Evolutionary conservation across 92 coral and sea anemone genomes (phyloP).

Genomic region (Actinostola sp.): DNA sequence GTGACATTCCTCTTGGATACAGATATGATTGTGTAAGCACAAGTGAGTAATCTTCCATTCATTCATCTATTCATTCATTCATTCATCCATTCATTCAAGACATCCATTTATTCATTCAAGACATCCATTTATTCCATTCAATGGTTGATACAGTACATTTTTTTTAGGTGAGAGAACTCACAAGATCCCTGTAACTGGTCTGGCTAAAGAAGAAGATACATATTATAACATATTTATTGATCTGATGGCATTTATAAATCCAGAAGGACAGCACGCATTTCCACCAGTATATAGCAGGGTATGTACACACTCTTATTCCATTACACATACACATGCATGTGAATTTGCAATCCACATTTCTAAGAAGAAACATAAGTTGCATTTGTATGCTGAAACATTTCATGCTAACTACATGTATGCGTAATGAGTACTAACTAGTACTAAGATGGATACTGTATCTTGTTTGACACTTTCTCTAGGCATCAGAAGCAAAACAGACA

Average conservation of each 20-base stretch:
- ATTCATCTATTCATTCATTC: background rate
- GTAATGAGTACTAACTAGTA: background rate
- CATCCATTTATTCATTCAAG: background rate
- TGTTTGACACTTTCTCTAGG: slow-evolving; percentile 40
- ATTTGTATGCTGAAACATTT: no score
- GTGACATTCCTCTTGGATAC: slow-evolving; percentile 84
- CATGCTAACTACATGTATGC: no score
- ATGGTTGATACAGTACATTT: no score
- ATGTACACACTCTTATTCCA: slow-evolving; percentile 13
- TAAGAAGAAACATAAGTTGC: no score
- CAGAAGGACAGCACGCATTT: slow-evolving; percentile 61
- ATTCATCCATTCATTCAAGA: background rate
- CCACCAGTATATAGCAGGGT: slow-evolving; percentile 97
- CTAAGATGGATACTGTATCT: background rate
- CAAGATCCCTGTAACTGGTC: slow-evolving; percentile 85
- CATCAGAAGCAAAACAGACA: slow-evolving; percentile 88
- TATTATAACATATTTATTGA: slow-evolving; percentile 79
- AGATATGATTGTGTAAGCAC: slow-evolving; percentile 80
- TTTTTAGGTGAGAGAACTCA: slow-evolving; percentile 90
- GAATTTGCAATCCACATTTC: no score
- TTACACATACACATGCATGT: no score
- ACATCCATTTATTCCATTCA: background rate
- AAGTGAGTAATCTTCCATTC: slow-evolving; percentile 58
- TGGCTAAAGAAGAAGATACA: slow-evolving; percentile 74
- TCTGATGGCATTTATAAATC: slow-evolving; percentile 82